Evolutionary conservation across 2,797 vertebrate species (phyloP), one percentile per base, ranked within the genome.

Genomic region (Crocidura indochinensis): DNA sequence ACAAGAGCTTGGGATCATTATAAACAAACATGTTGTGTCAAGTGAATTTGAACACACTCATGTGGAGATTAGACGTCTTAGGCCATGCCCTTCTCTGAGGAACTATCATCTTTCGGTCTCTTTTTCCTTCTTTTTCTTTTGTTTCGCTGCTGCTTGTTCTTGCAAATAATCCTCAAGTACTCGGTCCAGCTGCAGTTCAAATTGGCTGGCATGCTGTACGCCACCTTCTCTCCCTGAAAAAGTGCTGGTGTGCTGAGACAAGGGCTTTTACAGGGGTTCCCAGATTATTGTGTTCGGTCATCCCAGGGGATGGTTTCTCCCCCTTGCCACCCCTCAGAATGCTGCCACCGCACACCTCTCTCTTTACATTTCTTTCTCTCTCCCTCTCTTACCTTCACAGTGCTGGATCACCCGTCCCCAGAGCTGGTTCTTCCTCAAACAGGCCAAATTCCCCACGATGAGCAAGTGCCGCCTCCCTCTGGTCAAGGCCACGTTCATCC

Each of bases 391-490:
- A 98, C 98, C 98, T 98, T 97, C 96, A 94, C 98, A 98, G 90
- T 98, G 98, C 3, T 97, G 97, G 94, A 98, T 98, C 3, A 98
- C 98, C 75, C 93, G 95, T 10, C 92, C 97, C 98, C 98, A 98
- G 0, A 98, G 96, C 31, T 87, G 97, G 91, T 97, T 98, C 93
- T 94, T 97, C 75, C 95, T 97, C 85, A 98, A 90, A 56, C 98
- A 98, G 85, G 97, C 88, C 84, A 98, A 94, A 72, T 95, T 97
- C 4, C 98, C 98, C 78, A 98, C 94, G 1, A 98, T 98, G 78
- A 98, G 56, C 95, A 98, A 94, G 67, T 98, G 98, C 71, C 98
- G 97, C 84, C 96, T 98, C 1, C 97, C 98, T 95, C 98, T 97
- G 0, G 98, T 98, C 44, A 98, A 83, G 0, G 98, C 98, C 3